Evolutionary conservation across 2,113 vertebrate species (phyloP).

Genomic region (Hippocampus abdominalis): DNA sequence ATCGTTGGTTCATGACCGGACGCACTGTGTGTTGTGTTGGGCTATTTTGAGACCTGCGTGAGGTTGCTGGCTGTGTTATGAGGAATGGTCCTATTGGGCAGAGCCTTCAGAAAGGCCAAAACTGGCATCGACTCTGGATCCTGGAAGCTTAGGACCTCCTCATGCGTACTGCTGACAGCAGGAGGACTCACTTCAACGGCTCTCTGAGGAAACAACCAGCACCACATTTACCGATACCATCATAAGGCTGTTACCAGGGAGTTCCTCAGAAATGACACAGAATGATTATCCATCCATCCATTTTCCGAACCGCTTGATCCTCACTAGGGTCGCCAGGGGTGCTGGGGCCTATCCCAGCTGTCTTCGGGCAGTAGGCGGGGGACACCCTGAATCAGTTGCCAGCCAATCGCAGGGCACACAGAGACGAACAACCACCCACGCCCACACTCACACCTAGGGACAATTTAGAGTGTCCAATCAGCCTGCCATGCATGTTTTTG

Average conservation of each 20-base stretch:
- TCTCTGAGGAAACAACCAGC: constrained; percentile 56
- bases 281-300: too few relatives aligned
- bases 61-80: constrained; percentile 77
- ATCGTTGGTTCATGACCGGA: constrained; percentile 31
- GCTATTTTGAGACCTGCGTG: constrained; percentile 73
- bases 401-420: too few relatives aligned
- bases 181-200: constrained; percentile 64
- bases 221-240: constrained; percentile 16
- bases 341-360: too few relatives aligned
- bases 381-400: too few relatives aligned
- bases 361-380: too few relatives aligned
- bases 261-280: constrained; percentile 36
- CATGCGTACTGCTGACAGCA: constrained; percentile 46
- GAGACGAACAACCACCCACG: too few relatives aligned
- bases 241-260: constrained; percentile 9
- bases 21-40: constrained; percentile 21
- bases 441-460: too few relatives aligned
- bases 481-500: too few relatives aligned
- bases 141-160: constrained; percentile 43
- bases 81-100: constrained; percentile 71
- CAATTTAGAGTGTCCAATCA: too few relatives aligned
- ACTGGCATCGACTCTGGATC: constrained; percentile 20
- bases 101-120: constrained; percentile 67
- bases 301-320: too few relatives aligned
- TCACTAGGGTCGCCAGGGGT: too few relatives aligned